Evolutionary conservation across 2,113 vertebrate species (phyloP), one percentile per base, ranked within the genome.

Genomic region (Epinephelus cyanopodus): DNA sequence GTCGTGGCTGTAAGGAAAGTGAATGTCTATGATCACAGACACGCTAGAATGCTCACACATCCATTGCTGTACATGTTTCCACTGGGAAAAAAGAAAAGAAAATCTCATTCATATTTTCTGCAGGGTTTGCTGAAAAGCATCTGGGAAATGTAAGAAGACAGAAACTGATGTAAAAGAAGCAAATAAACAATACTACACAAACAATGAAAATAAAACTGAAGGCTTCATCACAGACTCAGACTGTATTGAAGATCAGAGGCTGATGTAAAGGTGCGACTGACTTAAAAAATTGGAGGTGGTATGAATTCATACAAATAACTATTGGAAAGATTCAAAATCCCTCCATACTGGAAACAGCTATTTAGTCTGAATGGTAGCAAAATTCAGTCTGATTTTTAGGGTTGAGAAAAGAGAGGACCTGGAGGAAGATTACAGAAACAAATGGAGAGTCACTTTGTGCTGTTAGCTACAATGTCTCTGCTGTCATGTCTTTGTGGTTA

Each of bases 1-100:
- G 42, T 23, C 61, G 21, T 18, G 58, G 74, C 47, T 61, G 23
- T 68, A 63, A 83, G 45, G 48, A 18, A 50, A 60, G 48, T 3
- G 2, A 47, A 18, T 62, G 12, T 23, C 19, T 23, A 18, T 33
- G 33, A 71, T 71, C 37, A 81, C 58, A 67, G 66, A 69, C 54
- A 54, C 19, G 3, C 54, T 54, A 6, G 13, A 17, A n/a, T 60
- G 37, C 21, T 54, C 69, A 4, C 50, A 42, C 58, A 77, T 61
- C 15, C 0, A 23, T 69, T n/a, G 47, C n/a, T 54, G 8, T 33
- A 39, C 47, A 42, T 27, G 33, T 50, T 67, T 73, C 47, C 18
- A 27, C n/a, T 25, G 11, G 33, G 33, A 0, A 37, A 37, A 68
- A 50, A 57, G 7, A 47, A 23, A n/a, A 2, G 10, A 68, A 33